Conservation (phyloP, 2,888 invertebrate species). For the Adelphocoris suturalis region DNA sequence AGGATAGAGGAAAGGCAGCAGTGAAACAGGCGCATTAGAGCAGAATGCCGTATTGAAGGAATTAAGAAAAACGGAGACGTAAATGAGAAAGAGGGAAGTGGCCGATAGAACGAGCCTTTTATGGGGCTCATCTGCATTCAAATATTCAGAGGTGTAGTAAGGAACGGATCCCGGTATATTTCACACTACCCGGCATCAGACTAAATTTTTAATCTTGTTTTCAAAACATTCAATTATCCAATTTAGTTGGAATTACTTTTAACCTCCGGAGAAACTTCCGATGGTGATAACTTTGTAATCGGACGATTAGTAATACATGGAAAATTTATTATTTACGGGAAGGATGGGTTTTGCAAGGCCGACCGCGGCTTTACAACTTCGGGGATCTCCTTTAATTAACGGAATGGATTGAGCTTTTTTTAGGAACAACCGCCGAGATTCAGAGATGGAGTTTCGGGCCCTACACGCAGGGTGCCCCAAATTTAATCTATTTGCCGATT, state of each 20-base stretch:
- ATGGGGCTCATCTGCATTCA: slow-evolving; percentile 49
- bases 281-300: not conserved
- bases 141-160: not conserved
- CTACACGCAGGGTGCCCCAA: not conserved
- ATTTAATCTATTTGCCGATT: not conserved
- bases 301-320: no score
- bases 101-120: slow-evolving; percentile 26
- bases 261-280: not conserved
- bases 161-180: slow-evolving; percentile 3
- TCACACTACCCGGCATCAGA: slow-evolving; percentile 17
- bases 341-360: no score
- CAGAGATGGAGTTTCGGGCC: no score
- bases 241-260: not conserved
- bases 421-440: no score
- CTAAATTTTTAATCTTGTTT: slow-evolving; percentile 31
- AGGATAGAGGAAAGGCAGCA: not conserved
- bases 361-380: no score
- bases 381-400: no score
- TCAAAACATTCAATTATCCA: slow-evolving; percentile 9
- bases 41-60: not conserved
- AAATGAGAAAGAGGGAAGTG: slow-evolving; percentile 43
- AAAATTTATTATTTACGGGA: no score
- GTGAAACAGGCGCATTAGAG: not conserved
- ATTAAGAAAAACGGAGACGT: slow-evolving; percentile 52
- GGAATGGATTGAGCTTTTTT: no score